phyloP scores from a whole-genome alignment of 2,113 vertebrate genomes.

The Dicaeum eximium region DNA sequence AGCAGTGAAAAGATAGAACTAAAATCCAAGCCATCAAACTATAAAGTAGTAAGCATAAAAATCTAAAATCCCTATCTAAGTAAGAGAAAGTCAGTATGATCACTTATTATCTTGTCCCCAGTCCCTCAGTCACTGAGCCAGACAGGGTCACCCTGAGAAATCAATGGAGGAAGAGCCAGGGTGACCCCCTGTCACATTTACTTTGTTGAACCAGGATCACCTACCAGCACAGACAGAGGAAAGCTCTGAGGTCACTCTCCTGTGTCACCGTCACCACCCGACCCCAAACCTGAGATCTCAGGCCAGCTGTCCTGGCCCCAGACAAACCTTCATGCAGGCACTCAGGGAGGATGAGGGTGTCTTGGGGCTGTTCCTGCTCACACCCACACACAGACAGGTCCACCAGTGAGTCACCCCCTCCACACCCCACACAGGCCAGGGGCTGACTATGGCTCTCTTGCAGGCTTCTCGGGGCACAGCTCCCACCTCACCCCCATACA shows the following conservation, averaged over 20 bases:
- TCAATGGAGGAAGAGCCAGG: neutral
- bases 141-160: slow-evolving; percentile 9
- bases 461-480: neutral
- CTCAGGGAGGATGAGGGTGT: neutral
- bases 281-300: neutral
- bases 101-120: neutral
- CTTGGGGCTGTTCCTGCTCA: neutral
- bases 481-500: neutral
- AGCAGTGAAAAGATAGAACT: neutral
- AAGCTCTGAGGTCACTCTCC: neutral
- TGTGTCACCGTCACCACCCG: neutral
- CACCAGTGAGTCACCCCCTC: neutral
- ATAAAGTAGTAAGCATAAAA: neutral
- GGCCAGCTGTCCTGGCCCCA: neutral
- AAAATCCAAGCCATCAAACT: neutral
- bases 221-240: neutral
- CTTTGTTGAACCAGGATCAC: neutral
- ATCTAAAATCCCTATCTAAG: neutral
- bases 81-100: neutral
- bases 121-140: neutral
- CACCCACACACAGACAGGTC: neutral
- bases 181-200: neutral
- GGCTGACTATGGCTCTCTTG: accelerated
- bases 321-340: accelerated
- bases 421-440: neutral